Evolutionary conservation across 2,797 vertebrate genomes (phyloP).

Genomic region (Vireo griseus): DNA sequence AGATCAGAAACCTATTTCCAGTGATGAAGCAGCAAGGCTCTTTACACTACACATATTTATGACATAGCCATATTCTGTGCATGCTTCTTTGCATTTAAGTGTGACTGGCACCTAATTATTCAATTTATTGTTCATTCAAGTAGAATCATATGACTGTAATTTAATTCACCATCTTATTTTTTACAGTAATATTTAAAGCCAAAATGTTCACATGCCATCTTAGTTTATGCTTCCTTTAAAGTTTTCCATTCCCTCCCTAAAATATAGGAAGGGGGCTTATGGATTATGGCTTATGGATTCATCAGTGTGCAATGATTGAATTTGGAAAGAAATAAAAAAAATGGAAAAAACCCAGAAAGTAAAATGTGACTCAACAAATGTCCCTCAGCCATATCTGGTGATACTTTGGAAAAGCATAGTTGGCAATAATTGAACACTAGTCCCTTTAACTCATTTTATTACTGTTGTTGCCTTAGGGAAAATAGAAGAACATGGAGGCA

Average conservation of each 20-base stretch:
- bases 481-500: background rate
- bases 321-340: background rate
- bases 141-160: background rate
- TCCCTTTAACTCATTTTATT: slow-evolving; percentile 22
- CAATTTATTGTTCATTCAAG: background rate
- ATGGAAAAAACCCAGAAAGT: background rate
- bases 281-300: background rate
- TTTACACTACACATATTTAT: background rate
- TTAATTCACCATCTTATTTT: background rate
- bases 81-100: background rate
- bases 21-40: background rate
- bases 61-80: background rate
- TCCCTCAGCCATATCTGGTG: background rate
- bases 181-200: background rate
- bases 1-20: background rate
- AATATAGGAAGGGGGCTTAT: background rate
- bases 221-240: background rate
- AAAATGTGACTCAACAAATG: background rate
- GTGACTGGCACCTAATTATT: background rate
- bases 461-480: background rate
- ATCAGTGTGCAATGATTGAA: background rate
- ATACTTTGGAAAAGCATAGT: background rate
- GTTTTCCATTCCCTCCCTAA: background rate
- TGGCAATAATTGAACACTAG: background rate
- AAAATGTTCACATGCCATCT: background rate